A percentile compares a stretch with the other conserved stretches of the same genome.
phyloP scores from a whole-genome alignment of 2,797 vertebrate species.

The Apodemus agrarius region DNA sequence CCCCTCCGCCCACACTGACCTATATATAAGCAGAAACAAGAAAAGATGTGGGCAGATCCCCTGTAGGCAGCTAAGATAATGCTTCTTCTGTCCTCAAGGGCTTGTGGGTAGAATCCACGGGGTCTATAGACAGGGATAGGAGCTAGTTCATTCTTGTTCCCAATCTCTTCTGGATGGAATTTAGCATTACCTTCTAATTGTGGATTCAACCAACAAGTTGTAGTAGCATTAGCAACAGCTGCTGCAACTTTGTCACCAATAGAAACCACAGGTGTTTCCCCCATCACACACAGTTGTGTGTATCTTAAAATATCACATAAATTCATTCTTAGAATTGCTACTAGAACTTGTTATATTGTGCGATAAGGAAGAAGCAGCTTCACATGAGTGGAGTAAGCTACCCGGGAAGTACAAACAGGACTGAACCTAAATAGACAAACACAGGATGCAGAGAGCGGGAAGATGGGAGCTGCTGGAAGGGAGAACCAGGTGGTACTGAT shows the following conservation, averaged over 20 bases:
- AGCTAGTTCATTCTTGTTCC: not conserved
- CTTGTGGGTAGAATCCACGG: conserved; percentile 2
- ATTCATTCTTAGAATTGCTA: not conserved
- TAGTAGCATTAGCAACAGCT: not conserved
- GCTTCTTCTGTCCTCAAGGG: not conserved
- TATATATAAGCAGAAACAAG: conserved; percentile 6
- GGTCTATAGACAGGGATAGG: not conserved
- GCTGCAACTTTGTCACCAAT: not conserved
- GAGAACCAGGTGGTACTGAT: not conserved
- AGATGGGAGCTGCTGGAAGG: not conserved
- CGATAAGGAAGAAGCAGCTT: not conserved
- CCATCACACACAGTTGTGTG: not conserved
- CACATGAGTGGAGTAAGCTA: not conserved
- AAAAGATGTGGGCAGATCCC: not conserved
- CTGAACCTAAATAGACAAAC: not conserved
- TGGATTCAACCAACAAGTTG: not conserved
- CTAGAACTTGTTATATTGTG: not conserved
- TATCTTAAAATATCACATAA: not conserved
- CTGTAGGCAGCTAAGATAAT: too few relatives aligned
- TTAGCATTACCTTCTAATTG: not conserved
- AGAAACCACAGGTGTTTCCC: not conserved
- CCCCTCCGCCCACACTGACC: conserved; percentile 1
- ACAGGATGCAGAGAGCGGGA: not conserved
- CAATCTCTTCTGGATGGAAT: not conserved
- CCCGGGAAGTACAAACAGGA: not conserved